Evolutionary conservation across 2,888 invertebrate species (phyloP).

Genomic region (Caenorhabditis sp.): DNA sequence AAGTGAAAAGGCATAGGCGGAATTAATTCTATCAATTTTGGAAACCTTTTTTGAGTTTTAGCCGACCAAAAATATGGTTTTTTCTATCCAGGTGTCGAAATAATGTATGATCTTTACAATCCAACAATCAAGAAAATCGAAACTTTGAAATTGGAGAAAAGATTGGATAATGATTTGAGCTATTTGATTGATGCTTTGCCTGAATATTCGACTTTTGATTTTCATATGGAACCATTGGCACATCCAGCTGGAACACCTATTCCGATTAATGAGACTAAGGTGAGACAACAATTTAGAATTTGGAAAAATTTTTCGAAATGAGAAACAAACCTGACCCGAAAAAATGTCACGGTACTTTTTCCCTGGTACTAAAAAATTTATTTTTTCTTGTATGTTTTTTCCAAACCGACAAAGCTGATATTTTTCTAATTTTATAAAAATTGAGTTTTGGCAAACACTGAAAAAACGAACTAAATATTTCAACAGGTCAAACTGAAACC

Average conservation of each 20-base stretch:
- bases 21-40: not conserved
- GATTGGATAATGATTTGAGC: conserved; percentile 85
- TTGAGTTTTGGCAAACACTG: too few species aligned
- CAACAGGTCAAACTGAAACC: conserved; percentile 75
- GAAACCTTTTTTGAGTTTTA: not conserved
- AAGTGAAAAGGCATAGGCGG: too few species aligned
- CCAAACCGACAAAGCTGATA: too few species aligned
- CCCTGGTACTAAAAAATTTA: too few species aligned
- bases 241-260: conserved; percentile 81
- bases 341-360: too few species aligned
- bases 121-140: conserved; percentile 89
- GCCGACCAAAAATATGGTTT: too few species aligned
- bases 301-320: not conserved
- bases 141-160: conserved; percentile 88
- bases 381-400: too few species aligned
- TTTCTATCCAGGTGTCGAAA: conserved; percentile 77
- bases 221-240: conserved; percentile 87
- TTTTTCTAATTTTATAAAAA: too few species aligned
- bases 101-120: conserved; percentile 88
- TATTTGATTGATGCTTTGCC: conserved; percentile 84
- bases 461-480: too few species aligned
- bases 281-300: conserved; percentile 42
- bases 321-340: too few species aligned
- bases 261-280: conserved; percentile 78
- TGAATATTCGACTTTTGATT: conserved; percentile 85